phyloP scores from a whole-genome alignment of 2,797 vertebrate genomes.

The Selene dorsalis region DNA sequence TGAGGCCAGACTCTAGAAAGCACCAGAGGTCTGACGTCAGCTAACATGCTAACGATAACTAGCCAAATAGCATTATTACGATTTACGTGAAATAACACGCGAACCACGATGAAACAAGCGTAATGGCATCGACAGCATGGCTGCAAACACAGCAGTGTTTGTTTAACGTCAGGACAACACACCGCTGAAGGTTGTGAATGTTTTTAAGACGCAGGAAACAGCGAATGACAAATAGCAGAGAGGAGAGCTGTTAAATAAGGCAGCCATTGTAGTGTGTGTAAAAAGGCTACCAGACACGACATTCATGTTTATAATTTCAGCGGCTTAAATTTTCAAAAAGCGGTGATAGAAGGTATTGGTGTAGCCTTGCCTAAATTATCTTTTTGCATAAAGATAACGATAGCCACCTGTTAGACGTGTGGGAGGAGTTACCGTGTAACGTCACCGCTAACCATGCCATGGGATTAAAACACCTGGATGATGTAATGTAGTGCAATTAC shows the following conservation, averaged over 20 bases:
- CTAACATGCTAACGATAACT: slow-evolving; percentile 60
- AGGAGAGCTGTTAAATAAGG: neutral
- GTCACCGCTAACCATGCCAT: slow-evolving; percentile 1
- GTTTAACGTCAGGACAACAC: accelerated
- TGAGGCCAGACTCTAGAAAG: slow-evolving; percentile 17
- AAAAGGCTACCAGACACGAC: neutral
- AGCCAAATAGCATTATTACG: slow-evolving; percentile 22
- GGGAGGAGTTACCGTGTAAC: neutral
- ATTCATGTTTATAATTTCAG: neutral
- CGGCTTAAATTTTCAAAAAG: neutral
- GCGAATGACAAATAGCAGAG: neutral
- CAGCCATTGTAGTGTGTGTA: neutral
- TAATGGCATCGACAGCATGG: neutral
- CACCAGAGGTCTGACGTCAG: slow-evolving; percentile 32
- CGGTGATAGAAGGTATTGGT: neutral
- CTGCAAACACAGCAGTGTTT: neutral
- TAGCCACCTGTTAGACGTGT: neutral
- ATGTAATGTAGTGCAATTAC: neutral
- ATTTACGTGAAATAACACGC: neutral
- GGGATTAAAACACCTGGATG: slow-evolving; percentile 1
- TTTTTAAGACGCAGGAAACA: no score
- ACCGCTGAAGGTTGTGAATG: neutral
- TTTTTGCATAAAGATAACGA: neutral
- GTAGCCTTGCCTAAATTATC: neutral
- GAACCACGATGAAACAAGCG: neutral